Conservation (phyloP, 2,888 invertebrate genomes). For the Lutraria lutraria region DNA sequence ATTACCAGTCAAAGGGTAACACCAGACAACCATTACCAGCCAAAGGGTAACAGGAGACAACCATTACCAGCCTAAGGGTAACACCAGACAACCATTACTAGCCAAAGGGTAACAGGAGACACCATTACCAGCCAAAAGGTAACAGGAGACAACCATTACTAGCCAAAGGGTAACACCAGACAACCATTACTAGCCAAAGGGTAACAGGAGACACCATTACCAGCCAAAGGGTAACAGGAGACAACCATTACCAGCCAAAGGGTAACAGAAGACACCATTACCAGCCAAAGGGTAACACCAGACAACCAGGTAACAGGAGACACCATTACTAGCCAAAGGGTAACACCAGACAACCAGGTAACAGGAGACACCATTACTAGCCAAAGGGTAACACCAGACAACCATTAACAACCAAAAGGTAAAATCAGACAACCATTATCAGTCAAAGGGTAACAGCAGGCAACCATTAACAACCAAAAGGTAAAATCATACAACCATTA, state of each 20-base stretch:
- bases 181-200: not conserved
- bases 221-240: not conserved
- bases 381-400: not conserved
- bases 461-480: not conserved
- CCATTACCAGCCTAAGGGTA: not conserved
- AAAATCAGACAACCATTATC: not conserved
- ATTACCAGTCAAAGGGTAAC: too few relatives aligned
- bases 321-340: not conserved
- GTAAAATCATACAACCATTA: not conserved
- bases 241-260: not conserved
- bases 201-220: not conserved
- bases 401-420: not conserved
- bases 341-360: too few relatives aligned
- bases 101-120: not conserved
- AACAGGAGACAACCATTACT: not conserved
- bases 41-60: not conserved
- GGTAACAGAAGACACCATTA: not conserved
- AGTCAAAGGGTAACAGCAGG: not conserved
- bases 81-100: not conserved
- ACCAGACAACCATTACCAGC: too few relatives aligned
- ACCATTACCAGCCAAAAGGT: not conserved
- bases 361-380: not conserved
- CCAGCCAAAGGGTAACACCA: too few relatives aligned
- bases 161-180: not conserved
- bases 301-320: too few relatives aligned